Evolutionary conservation across 2,113 vertebrate genomes (phyloP), one percentile per base, ranked within the genome.

Genomic region (Pteruthius melanotis): DNA sequence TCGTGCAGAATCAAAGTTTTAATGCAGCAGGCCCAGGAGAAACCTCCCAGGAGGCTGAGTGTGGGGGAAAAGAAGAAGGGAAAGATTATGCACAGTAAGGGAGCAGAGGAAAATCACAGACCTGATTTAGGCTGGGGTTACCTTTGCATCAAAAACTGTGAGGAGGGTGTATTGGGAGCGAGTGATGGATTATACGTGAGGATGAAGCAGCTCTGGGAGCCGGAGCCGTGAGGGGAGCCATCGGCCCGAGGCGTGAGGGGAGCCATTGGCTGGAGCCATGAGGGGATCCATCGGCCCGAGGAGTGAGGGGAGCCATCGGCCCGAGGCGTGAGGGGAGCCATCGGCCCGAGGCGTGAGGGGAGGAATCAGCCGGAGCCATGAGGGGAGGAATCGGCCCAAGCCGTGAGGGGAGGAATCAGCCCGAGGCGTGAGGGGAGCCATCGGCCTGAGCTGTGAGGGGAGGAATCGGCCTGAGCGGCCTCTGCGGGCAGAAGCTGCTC

Each of bases 201-300:
- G n/a, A 75, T 31, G 61, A 84, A 74, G 27, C 74, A 81, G 69
- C 39, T 39, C 39, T 1, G 1, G 66, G 40, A 83, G n/a, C 33
- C 0, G 0, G 16, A 52, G 68, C 16, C 0, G 0, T 1, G 26
- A 57, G 75, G 27, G 35, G 27, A 80, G n/a, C 0, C 3, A 63
- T 22, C 5, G 9, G 3, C 40, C 60, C 22, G 13, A 27, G 37
- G 35, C 50, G 10, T 71, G 49, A 53, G 22, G 69, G 15, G 27
- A 53, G 9, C 4, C 1, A 11, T 10, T 0, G 14, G 22, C 12
- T 10, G 2, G 26, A 21, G 56, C 13, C 0, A 0, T 1, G 15
- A 56, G 83, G 23, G 40, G 33, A 81, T 60, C 0, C 11, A 70
- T 11, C 6, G 57, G 54, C 27, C 3, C 1, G 31, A n/a, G 42